Evolutionary conservation across 2,888 invertebrate species (phyloP).

Genomic region (Eristalinus aeneus): DNA sequence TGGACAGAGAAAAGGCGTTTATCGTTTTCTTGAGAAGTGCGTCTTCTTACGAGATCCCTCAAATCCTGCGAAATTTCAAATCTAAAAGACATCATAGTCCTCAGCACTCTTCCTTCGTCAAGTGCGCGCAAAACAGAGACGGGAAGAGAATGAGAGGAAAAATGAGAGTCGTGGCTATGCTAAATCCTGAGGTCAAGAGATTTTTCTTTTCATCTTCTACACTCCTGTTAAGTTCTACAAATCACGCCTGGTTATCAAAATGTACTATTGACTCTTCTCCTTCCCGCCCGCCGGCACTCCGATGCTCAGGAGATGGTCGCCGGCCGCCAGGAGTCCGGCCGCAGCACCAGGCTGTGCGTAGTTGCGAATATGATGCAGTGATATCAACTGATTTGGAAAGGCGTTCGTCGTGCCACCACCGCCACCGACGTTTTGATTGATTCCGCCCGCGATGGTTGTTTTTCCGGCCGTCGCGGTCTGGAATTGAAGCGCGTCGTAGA

Average conservation of each 20-base stretch:
- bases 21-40: not conserved
- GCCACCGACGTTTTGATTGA: constrained; percentile 77
- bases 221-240: constrained; percentile 51
- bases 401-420: constrained; percentile 82
- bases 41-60: constrained; percentile 18
- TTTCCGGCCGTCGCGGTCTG: constrained; percentile 81
- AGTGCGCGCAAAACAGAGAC: constrained; percentile 19
- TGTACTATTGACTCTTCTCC: constrained; percentile 79
- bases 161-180: constrained; percentile 67
- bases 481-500: constrained; percentile 95
- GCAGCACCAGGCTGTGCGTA: constrained; percentile 89
- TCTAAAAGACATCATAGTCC: not conserved
- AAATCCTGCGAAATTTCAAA: constrained; percentile 35
- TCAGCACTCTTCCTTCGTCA: constrained; percentile 1
- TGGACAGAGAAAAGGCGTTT: not conserved
- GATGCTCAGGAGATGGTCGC: constrained; percentile 84
- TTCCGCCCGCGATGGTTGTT: constrained; percentile 26
- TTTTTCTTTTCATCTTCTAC: constrained; percentile 31
- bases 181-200: constrained; percentile 69
- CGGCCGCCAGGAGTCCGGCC: constrained; percentile 85
- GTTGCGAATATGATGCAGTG: constrained; percentile 97
- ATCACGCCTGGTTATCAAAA: constrained; percentile 64
- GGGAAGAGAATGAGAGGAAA: not conserved
- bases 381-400: constrained; percentile 96
- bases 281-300: constrained; percentile 78